phyloP scores from a whole-genome alignment of 2,888 invertebrate species.

The Ecdyonurus torrentis region DNA sequence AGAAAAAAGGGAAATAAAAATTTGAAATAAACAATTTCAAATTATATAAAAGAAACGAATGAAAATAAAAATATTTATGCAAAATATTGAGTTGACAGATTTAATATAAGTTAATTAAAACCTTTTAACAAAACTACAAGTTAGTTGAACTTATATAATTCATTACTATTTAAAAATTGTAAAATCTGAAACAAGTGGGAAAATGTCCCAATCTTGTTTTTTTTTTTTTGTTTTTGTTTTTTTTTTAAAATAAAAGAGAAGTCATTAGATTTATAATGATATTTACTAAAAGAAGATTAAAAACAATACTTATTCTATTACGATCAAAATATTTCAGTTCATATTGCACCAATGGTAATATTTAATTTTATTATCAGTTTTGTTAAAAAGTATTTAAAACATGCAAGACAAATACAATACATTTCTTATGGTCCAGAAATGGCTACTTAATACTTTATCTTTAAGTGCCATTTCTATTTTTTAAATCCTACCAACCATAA shows the following conservation, averaged over 20 bases:
- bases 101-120: background rate
- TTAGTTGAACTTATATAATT: no score
- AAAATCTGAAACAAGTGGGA: no score
- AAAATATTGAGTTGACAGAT: background rate
- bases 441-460: background rate
- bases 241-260: no score
- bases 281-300: no score
- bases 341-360: background rate
- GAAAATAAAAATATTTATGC: background rate
- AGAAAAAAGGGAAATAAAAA: background rate
- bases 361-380: background rate
- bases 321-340: no score
- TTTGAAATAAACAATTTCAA: background rate
- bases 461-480: background rate
- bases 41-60: background rate
- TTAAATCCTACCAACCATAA: background rate
- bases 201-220: no score
- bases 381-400: background rate
- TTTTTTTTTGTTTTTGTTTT: no score
- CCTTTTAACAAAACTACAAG: background rate
- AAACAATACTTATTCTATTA: no score
- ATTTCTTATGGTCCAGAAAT: background rate
- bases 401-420: background rate
- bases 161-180: no score
- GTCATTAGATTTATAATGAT: no score